phyloP scores from a whole-genome alignment of 2,888 invertebrate genomes.

The Chrysotoxum bicinctum region DNA sequence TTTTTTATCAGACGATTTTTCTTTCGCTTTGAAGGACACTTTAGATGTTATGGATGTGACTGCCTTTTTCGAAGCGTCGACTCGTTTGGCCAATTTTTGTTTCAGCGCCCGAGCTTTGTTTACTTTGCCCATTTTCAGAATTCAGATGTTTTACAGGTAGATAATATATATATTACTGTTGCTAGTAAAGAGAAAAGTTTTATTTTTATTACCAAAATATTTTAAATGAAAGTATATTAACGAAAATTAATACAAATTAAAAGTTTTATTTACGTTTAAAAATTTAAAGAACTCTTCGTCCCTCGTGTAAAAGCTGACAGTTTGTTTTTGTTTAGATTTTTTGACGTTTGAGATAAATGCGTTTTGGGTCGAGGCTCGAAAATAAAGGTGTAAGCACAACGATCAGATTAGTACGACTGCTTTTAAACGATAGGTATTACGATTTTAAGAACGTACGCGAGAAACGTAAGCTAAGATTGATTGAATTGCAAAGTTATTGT shows the following conservation, averaged over 20 bases:
- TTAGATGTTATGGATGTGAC: constrained; percentile 53
- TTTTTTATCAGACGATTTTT: constrained; percentile 29
- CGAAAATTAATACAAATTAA: background rate
- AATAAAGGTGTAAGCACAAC: no score
- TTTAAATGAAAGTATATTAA: background rate
- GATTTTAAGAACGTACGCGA: no score
- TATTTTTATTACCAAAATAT: background rate
- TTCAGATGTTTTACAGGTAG: background rate
- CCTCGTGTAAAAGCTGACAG: no score
- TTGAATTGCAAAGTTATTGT: no score
- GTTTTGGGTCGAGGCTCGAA: no score
- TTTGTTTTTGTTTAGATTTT: no score
- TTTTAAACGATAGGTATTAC: no score
- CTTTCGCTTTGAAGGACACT: constrained; percentile 58
- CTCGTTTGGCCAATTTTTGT: constrained; percentile 54
- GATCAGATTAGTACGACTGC: no score
- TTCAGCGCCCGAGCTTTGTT: constrained; percentile 53
- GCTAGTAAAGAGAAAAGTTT: background rate
- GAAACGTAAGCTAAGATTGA: no score
- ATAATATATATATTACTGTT: background rate
- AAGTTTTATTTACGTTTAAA: background rate
- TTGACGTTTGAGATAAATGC: no score
- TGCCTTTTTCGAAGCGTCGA: constrained; percentile 45
- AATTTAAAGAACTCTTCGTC: no score
- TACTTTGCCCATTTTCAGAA: constrained; percentile 57